These are phyloP conservation scores for Ailurus styani DNA, from an alignment of 2,113 vertebrate species.

Conservation along the genomic window DNA sequence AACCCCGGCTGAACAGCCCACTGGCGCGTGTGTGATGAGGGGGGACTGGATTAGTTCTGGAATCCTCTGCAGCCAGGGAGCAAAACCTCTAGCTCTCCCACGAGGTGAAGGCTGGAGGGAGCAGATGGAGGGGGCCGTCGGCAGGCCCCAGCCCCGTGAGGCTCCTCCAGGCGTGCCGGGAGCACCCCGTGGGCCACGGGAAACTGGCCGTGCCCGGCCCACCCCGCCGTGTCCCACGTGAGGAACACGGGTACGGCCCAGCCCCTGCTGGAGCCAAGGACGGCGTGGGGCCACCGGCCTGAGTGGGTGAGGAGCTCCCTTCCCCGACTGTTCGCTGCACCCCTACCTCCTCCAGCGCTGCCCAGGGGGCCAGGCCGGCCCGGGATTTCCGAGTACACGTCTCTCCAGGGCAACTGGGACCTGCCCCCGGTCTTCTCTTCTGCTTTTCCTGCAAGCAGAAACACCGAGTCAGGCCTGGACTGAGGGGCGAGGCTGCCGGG, in stretches of 20 bases:
- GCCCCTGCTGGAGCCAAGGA: neutral
- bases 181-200: too few species aligned
- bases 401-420: neutral
- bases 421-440: neutral
- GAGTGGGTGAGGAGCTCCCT: too few species aligned
- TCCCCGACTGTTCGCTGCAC: accelerated
- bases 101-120: neutral
- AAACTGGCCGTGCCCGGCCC: too few species aligned
- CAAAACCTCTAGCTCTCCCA: accelerated
- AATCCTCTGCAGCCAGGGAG: neutral
- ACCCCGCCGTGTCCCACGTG: neutral
- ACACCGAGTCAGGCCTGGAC: neutral
- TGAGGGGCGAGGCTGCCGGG: neutral
- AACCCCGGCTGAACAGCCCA: accelerated
- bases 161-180: too few species aligned
- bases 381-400: neutral
- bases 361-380: neutral
- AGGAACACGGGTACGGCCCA: accelerated
- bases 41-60: neutral
- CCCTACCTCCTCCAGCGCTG: neutral
- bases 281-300: neutral
- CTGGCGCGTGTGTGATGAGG: accelerated
- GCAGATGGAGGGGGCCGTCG: neutral
- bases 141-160: neutral
- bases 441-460: neutral